Conservation (phyloP, 2,797 vertebrate species). For the Triplophysa bombifrons region DNA sequence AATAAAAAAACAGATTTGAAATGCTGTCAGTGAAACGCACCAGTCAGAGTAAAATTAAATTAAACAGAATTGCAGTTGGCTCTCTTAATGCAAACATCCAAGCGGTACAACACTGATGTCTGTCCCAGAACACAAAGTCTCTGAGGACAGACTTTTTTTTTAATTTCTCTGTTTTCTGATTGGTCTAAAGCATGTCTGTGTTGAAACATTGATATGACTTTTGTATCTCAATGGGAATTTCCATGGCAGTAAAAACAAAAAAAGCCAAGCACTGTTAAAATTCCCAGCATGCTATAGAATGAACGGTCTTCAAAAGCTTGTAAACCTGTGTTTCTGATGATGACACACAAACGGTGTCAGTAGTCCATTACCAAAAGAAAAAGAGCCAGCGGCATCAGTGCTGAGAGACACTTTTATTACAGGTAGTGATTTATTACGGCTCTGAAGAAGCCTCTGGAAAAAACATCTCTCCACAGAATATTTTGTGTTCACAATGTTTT, state of each 20-base stretch:
- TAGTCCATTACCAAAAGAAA: slow-evolving; percentile 7
- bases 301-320: slow-evolving; percentile 1
- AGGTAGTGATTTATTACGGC: background rate
- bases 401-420: slow-evolving; percentile 11
- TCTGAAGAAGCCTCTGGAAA: background rate
- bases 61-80: slow-evolving; percentile 27
- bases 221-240: slow-evolving; percentile 28
- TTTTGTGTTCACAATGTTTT: background rate
- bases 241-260: slow-evolving; percentile 28
- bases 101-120: slow-evolving; percentile 40
- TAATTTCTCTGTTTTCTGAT: background rate
- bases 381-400: background rate
- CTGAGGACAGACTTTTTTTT: slow-evolving; percentile 21
- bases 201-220: slow-evolving; percentile 18
- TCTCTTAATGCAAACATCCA: slow-evolving; percentile 37
- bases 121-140: slow-evolving; percentile 20
- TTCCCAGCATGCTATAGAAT: slow-evolving; percentile 1
- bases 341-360: slow-evolving; percentile 24
- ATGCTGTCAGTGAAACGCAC: slow-evolving; percentile 29
- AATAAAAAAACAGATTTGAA: slow-evolving; percentile 12
- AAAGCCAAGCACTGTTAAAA: slow-evolving; percentile 11
- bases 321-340: slow-evolving; percentile 15
- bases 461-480: background rate
- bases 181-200: background rate
- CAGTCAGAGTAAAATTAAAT: slow-evolving; percentile 33